phyloP scores from a whole-genome alignment of 2,888 invertebrate species.

The Amblyteles armatorius region DNA sequence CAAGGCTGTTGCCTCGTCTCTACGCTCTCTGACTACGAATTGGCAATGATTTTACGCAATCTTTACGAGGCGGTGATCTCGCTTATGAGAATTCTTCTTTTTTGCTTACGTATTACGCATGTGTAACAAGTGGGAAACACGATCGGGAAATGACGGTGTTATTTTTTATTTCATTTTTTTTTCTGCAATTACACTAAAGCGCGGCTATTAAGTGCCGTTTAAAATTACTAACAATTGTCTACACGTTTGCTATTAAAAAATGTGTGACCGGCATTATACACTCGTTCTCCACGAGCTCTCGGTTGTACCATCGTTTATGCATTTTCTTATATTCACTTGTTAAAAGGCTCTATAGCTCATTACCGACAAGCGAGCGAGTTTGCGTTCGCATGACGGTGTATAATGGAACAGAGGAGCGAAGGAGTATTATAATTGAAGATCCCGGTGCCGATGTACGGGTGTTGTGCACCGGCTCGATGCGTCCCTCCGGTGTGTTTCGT shows the following conservation, averaged over 20 bases:
- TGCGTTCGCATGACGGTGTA: slow-evolving; percentile 4
- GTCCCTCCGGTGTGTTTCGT: slow-evolving; percentile 15
- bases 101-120: neutral
- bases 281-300: neutral
- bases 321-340: slow-evolving; percentile 17
- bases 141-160: neutral
- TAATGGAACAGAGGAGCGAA: slow-evolving; percentile 19
- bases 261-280: slow-evolving; percentile 2
- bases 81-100: slow-evolving; percentile 36
- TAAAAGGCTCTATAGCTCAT: neutral
- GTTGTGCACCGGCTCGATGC: slow-evolving; percentile 16
- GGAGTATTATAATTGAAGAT: slow-evolving; percentile 59
- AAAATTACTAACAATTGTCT: slow-evolving; percentile 16
- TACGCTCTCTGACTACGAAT: slow-evolving; percentile 50
- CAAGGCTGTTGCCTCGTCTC: slow-evolving; percentile 51
- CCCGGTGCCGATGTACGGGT: slow-evolving; percentile 45
- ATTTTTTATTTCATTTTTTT: neutral
- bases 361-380: slow-evolving; percentile 11
- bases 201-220: neutral
- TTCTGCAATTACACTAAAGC: neutral
- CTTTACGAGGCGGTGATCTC: slow-evolving; percentile 41
- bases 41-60: slow-evolving; percentile 45
- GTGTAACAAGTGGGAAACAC: neutral
- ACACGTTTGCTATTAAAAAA: slow-evolving; percentile 8
- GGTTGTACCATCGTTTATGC: neutral